Evolutionary conservation across 1,140 invertebrate genomes (phyloP), one percentile per base, ranked within the genome.

Genomic region (Temnothorax longispinosus): DNA sequence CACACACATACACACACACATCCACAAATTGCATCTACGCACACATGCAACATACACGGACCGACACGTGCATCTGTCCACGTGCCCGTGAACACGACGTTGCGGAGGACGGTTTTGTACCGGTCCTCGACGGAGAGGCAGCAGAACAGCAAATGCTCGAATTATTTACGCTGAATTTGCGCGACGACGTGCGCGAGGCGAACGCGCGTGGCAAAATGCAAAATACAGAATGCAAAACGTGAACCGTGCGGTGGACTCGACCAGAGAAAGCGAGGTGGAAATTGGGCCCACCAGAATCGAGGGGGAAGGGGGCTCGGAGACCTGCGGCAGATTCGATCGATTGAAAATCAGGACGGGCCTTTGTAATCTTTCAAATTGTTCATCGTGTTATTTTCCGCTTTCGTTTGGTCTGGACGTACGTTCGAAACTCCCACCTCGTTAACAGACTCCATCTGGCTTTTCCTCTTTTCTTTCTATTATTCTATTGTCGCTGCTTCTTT

Each of bases 141-240:
- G 11, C 32, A 50, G 13, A 47, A 78, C 72, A 27, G 65, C 84
- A 15, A 86, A 88, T 72, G 86, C 71, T 76, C 85, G 60, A 86
- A 89, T 93, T 91, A 91, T 92, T 92, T 90, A 92, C 89, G 92
- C 64, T 88, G 88, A 92, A 93, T 93, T 93, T 92, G 85, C 74
- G 74, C 85, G 80, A 84, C 60, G 72, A 85, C 86, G 47, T 86
- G 84, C 41, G 60, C 80, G 77, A 54, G 15, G 15, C 64, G 50
- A 64, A 58, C 64, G 86, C 69, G 60, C 60, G 50, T 88, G 87
- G 82, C 87, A 90, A 90, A 92, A 85, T 87, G 82, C 72, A 85
- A 89, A 91, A 91, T 75, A 86, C 54, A 64, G 76, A 85, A 87
- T 56, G 52, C 21, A 65, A 86, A 90, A 90, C 76, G 86, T 69